Base-by-base conservation (phyloP, 2,113 vertebrate genomes). In the Phyllopteryx taeniolatus region DNA sequence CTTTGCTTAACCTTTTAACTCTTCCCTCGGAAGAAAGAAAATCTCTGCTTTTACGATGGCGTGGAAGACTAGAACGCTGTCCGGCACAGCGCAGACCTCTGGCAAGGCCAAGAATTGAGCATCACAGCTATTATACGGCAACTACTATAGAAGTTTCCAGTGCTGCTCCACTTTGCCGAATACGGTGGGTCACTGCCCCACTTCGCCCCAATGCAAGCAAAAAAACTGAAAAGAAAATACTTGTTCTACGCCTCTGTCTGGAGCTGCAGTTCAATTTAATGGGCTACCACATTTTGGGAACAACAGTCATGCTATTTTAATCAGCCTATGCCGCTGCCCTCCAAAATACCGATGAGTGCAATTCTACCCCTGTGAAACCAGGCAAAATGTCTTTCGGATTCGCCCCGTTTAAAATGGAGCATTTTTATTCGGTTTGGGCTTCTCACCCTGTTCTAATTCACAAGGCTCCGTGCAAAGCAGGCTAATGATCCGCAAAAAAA, bases 1-100 rank as follows among this genome's bases (percentile, higher is more conserved):
- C 79, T 84, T 80, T 31, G 14, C 60, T 76, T 77, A 76, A 83
- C 78, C 81, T 84, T 27, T 61, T 17, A 61, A 14, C 78, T 76
- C 57, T 42, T 68, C 39, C 67, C 60, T 65, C 15, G 42, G 35
- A 43, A 66, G 43, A 47, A 31, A 27, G 33, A 46, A 46, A 31
- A 47, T 67, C 22, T 14, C 43, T 61, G 74, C 5, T 73, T 62
- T 44, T 42, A 59, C 13, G 61, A 62, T 33, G n/a, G 19, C 17
- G 11, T 46, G 27, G 27, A 64, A 69, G 44, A 42, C 10, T 27
- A 4, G 9, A n/a, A 22, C 12, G 2, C 15, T 31, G 56, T 59
- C 27, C 20, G n/a, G 39, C 10, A n/a, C 1, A 43, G 2, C 20
- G 61, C 8, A 63, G 10, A 35, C 6, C 0, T 22, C 39, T 44